Percentiles rank a stretch among this genome's conserved stretches.
Conservation (phyloP, 1,140 invertebrate genomes). For the Arion vulgaris region DNA sequence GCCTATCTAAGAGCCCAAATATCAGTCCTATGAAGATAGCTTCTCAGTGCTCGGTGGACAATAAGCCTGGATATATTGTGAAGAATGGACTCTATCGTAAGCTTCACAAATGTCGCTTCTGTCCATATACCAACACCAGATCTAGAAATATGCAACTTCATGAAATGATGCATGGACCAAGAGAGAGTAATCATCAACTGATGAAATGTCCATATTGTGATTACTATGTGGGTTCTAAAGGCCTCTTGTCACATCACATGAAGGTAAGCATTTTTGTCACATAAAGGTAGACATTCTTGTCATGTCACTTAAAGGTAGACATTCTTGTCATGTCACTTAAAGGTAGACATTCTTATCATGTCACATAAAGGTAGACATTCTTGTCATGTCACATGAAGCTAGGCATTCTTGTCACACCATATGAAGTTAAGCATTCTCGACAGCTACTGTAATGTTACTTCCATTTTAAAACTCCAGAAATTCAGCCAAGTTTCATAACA, state of each 20-base stretch:
- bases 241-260: constrained; percentile 84
- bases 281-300: too few species aligned
- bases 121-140: constrained; percentile 84
- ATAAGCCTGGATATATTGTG: constrained; percentile 56
- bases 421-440: too few species aligned
- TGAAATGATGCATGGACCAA: constrained; percentile 85
- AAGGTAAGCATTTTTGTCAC: too few species aligned
- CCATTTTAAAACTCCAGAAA: too few species aligned
- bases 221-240: constrained; percentile 85
- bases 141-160: constrained; percentile 85
- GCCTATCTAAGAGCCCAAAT: constrained; percentile 57
- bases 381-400: too few species aligned
- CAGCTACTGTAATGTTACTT: too few species aligned
- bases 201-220: constrained; percentile 87
- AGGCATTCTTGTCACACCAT: too few species aligned
- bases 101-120: constrained; percentile 88
- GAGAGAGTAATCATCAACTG: constrained; percentile 73
- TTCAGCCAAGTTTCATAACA: too few species aligned
- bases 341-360: too few species aligned
- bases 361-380: too few species aligned
- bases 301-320: too few species aligned
- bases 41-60: constrained; percentile 55
- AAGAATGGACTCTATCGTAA: constrained; percentile 81
- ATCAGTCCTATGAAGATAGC: constrained; percentile 66
- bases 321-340: too few species aligned